phyloP scores from a whole-genome alignment of 2,888 invertebrate species.

The Pherbina coryleti region DNA sequence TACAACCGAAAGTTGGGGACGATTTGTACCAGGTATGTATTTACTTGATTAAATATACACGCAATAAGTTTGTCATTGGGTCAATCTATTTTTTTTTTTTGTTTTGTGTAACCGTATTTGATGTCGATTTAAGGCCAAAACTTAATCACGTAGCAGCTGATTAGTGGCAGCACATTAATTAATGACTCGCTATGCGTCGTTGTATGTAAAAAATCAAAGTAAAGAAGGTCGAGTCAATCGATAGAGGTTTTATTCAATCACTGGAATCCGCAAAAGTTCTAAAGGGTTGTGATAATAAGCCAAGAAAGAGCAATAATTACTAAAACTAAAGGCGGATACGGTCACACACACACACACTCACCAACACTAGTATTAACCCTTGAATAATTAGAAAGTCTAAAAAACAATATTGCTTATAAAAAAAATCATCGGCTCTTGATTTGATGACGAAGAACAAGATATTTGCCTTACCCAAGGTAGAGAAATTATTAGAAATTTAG shows the following conservation, averaged over 20 bases:
- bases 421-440: too few species aligned
- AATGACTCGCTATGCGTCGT: neutral
- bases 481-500: too few species aligned
- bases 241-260: conserved; percentile 10
- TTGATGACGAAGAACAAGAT: too few species aligned
- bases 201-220: neutral
- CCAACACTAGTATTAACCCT: neutral
- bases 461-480: too few species aligned
- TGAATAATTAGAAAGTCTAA: neutral
- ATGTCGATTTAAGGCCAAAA: too few species aligned
- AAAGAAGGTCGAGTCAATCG: neutral
- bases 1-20: conserved; percentile 85
- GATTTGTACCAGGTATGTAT: conserved; percentile 78
- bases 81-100: neutral
- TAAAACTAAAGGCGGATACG: too few species aligned
- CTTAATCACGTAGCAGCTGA: too few species aligned
- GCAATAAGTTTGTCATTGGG: neutral
- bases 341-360: too few species aligned
- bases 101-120: neutral
- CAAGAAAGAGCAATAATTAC: neutral
- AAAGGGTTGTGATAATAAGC: neutral
- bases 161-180: neutral
- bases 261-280: conserved; percentile 27
- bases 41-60: neutral
- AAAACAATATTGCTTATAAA: too few species aligned